Conservation (phyloP, 2,113 vertebrate genomes). For the Clinocottus analis region DNA sequence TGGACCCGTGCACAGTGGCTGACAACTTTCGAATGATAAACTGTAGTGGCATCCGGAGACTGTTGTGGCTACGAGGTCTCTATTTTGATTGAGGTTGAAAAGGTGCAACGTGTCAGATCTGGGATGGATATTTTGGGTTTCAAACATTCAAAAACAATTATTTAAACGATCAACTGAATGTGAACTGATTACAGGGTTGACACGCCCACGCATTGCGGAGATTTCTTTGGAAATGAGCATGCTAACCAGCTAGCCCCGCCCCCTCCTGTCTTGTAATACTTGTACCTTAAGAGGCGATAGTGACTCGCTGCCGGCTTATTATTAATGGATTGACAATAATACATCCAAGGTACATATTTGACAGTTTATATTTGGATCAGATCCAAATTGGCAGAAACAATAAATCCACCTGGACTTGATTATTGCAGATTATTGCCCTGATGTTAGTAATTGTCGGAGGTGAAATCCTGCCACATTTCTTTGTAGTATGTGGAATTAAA, state of each 20-base stretch:
- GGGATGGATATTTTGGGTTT: background rate
- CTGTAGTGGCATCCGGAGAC: background rate
- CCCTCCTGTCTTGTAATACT: too few species aligned
- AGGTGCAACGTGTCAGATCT: background rate
- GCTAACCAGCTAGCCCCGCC: too few species aligned
- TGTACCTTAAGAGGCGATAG: background rate
- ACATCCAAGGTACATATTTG: background rate
- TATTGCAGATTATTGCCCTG: background rate
- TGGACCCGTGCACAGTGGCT: constrained; percentile 12
- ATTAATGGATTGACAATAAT: background rate
- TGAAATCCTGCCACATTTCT: background rate
- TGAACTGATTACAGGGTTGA: background rate
- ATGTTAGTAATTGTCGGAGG: background rate
- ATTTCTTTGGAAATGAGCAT: background rate
- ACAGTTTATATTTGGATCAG: too few species aligned
- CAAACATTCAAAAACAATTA: background rate
- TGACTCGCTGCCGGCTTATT: too few species aligned
- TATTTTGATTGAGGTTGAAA: constrained; percentile 1
- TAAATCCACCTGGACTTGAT: background rate
- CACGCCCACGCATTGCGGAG: background rate
- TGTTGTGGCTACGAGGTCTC: background rate
- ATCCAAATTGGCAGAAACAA: background rate
- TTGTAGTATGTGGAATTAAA: background rate
- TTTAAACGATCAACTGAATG: background rate
- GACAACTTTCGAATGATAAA: constrained; percentile 26